Conservation (phyloP, 2,888 invertebrate genomes). For the Sesia apiformis region DNA sequence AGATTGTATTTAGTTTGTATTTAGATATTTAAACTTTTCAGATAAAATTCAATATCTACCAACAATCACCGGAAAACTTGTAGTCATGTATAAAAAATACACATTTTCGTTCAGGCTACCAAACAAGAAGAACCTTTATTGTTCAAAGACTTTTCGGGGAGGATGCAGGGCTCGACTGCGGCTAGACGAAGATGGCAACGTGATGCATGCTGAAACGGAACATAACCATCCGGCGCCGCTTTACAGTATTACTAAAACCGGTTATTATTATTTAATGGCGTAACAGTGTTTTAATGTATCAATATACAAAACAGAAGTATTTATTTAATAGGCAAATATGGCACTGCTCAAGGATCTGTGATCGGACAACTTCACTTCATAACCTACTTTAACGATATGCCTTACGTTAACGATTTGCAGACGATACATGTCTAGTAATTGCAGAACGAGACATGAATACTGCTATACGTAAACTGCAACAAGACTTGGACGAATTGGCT, state of each 20-base stretch:
- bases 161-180: neutral
- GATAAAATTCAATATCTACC: conserved; percentile 39
- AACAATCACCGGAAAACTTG: conserved; percentile 1
- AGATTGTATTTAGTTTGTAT: no score
- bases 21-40: no score
- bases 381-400: no score
- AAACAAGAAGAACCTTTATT: conserved; percentile 1
- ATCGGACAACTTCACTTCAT: no score
- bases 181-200: conserved; percentile 3
- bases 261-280: conserved; percentile 5
- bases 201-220: conserved; percentile 1
- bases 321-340: no score
- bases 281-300: neutral
- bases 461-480: no score
- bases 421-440: no score
- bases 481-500: no score
- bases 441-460: no score
- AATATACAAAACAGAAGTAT: no score
- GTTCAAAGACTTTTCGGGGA: neutral
- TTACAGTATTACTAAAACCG: conserved; percentile 5
- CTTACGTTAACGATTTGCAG: no score
- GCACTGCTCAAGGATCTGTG: no score
- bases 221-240: conserved; percentile 16
- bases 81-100: conserved; percentile 9
- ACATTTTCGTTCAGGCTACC: conserved; percentile 6